These are phyloP conservation scores for Polymixis flavicincta DNA, from an alignment of 2,888 invertebrate species.

Conservation along the genomic window DNA sequence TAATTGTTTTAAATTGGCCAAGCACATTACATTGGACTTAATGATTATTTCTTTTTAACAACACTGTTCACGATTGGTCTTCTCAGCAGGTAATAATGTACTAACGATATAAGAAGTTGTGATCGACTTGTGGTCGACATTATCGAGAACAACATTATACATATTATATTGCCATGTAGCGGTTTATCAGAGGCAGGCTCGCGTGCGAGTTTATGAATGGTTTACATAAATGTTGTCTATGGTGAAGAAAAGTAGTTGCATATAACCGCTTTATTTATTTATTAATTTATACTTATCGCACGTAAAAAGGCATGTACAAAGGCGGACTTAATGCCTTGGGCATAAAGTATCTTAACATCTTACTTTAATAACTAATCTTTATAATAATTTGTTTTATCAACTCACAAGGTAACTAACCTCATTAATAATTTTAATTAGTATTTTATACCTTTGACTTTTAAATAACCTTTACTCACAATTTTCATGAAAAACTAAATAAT, in stretches of 20 bases:
- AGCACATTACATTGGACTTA: constrained; percentile 51
- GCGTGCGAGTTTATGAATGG: constrained; percentile 7
- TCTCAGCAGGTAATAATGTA: constrained; percentile 44
- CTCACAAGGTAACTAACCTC: background rate
- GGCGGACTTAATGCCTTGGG: too few relatives aligned
- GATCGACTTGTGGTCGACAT: constrained; percentile 32
- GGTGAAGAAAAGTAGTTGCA: background rate
- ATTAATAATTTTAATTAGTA: background rate
- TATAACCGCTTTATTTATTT: too few relatives aligned
- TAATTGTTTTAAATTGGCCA: constrained; percentile 56
- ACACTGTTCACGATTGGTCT: constrained; percentile 48
- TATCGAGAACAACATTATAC: constrained; percentile 19
- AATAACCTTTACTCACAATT: background rate
- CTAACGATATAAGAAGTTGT: constrained; percentile 42
- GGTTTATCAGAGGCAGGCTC: constrained; percentile 10
- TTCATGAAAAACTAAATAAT: background rate
- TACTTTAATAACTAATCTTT: too few relatives aligned
- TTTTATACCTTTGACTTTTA: background rate
- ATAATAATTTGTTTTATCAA: background rate
- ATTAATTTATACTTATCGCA: too few relatives aligned
- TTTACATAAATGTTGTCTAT: constrained; percentile 8
- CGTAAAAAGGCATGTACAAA: too few relatives aligned
- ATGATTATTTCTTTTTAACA: constrained; percentile 65
- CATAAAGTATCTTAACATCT: too few relatives aligned
- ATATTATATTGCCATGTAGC: constrained; percentile 23